Conservation (phyloP, 2,113 vertebrate genomes). For the Cyprinodon tularosa region DNA sequence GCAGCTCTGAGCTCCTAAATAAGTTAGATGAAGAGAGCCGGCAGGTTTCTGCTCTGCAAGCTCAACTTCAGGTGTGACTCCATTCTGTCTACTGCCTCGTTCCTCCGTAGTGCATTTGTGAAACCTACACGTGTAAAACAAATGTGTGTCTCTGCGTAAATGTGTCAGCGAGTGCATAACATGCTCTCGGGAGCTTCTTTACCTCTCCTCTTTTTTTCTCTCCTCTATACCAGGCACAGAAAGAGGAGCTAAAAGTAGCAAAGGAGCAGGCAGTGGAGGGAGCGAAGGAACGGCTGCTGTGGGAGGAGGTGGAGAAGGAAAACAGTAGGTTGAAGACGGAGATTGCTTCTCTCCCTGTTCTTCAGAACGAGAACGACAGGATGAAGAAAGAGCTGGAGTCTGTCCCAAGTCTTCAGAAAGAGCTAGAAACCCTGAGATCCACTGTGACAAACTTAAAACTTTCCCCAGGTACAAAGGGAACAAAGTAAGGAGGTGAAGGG, state of each 20-base stretch:
- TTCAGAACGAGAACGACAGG: slow-evolving; percentile 75
- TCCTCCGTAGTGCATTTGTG: background rate
- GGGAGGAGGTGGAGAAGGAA: slow-evolving; percentile 73
- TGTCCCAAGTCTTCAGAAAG: slow-evolving; percentile 74
- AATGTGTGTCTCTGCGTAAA: slow-evolving; percentile 14
- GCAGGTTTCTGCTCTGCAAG: slow-evolving; percentile 84
- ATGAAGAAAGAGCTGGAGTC: slow-evolving; percentile 77
- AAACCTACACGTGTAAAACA: background rate
- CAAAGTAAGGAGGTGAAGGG: background rate
- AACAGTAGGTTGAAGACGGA: slow-evolving; percentile 76
- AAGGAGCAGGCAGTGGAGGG: slow-evolving; percentile 62
- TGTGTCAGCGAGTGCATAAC: slow-evolving; percentile 17
- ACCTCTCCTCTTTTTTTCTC: slow-evolving; percentile 15
- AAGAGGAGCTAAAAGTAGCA: slow-evolving; percentile 66
- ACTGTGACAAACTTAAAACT: slow-evolving; percentile 70
- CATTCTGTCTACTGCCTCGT: slow-evolving; percentile 39
- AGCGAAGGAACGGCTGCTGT: slow-evolving; percentile 56
- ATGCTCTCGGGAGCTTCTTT: slow-evolving; percentile 32
- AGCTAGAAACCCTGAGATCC: slow-evolving; percentile 81
- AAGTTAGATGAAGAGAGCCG: slow-evolving; percentile 83
- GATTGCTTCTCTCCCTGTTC: slow-evolving; percentile 68
- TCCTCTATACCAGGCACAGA: slow-evolving; percentile 33
- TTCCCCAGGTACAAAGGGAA: slow-evolving; percentile 45
- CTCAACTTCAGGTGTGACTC: slow-evolving; percentile 83
- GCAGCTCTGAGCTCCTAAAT: slow-evolving; percentile 78